Evolutionary conservation across 2,888 invertebrate species (phyloP).

Genomic region (Itoplectis maculator): DNA sequence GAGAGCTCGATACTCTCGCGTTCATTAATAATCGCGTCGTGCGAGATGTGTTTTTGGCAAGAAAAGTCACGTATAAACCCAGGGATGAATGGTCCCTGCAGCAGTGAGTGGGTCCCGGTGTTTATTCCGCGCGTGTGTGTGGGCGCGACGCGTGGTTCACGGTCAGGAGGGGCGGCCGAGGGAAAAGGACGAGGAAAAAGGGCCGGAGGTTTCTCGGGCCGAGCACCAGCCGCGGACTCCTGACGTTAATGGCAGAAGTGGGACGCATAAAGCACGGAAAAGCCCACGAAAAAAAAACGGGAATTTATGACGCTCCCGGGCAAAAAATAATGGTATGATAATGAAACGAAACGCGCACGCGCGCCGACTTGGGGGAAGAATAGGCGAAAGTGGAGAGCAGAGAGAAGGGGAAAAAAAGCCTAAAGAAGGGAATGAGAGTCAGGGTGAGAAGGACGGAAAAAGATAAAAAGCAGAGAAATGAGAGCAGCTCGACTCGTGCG

Average conservation of each 20-base stretch:
- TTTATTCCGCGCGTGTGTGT: conserved; percentile 30
- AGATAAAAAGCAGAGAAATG: conserved; percentile 37
- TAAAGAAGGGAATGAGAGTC: conserved; percentile 7
- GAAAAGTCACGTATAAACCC: conserved; percentile 80
- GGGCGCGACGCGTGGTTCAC: conserved; percentile 47
- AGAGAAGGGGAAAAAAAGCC: conserved; percentile 31
- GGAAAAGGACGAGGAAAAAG: conserved; percentile 26
- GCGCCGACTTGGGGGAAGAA: conserved; percentile 37
- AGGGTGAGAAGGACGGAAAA: conserved; percentile 20
- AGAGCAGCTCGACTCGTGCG: conserved; percentile 41
- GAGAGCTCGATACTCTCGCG: no score
- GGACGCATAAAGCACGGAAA: conserved; percentile 81
- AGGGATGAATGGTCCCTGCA: conserved; percentile 76
- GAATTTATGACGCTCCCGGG: conserved; percentile 79
- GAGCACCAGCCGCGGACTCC: conserved; percentile 45
- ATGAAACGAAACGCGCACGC: conserved; percentile 79
- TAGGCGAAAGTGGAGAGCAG: conserved; percentile 25
- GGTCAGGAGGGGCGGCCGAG: conserved; percentile 8
- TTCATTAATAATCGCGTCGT: conserved; percentile 80
- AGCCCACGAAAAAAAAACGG: conserved; percentile 79
- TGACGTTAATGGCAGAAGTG: conserved; percentile 83
- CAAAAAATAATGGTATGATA: conserved; percentile 82
- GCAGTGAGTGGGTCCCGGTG: conserved; percentile 59
- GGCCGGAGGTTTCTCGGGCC: conserved; percentile 50
- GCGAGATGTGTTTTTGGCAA: conserved; percentile 79